Conservation (phyloP, 2,113 vertebrate genomes). For the Apeltes quadracus region DNA sequence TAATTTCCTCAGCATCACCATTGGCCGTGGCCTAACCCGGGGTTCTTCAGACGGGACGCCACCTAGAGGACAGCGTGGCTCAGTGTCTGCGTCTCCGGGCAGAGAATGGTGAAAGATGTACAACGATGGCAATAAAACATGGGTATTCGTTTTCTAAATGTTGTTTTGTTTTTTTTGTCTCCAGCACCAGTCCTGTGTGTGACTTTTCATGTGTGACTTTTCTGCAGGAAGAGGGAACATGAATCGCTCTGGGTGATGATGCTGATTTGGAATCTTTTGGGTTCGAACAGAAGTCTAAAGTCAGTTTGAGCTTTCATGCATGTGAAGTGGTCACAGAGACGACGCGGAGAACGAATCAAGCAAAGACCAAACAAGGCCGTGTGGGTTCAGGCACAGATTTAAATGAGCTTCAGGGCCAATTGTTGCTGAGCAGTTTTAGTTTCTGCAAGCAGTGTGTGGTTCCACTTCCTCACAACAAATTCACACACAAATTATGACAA, state of each 20-base stretch:
- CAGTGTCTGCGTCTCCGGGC: background rate
- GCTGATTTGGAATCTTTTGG: background rate
- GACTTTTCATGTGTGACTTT: background rate
- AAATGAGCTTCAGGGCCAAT: background rate
- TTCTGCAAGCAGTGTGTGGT: background rate
- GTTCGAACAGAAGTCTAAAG: background rate
- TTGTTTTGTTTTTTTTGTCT: background rate
- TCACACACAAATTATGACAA: conserved; percentile 6
- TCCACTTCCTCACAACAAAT: conserved; percentile 23
- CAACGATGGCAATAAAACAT: too few species aligned
- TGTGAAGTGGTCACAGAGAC: background rate
- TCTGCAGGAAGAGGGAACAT: background rate
- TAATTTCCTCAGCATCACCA: conserved; percentile 70
- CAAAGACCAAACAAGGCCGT: background rate
- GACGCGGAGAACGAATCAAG: background rate
- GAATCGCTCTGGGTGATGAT: background rate
- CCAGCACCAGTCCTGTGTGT: background rate
- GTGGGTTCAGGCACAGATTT: background rate
- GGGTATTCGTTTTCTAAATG: background rate
- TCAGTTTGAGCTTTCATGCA: background rate
- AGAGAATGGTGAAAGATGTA: too few species aligned
- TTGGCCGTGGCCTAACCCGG: conserved; percentile 64
- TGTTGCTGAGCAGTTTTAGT: background rate
- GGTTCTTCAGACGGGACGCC: conserved; percentile 41
- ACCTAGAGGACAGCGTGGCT: conserved; percentile 36